Base-by-base conservation (phyloP, 2,888 invertebrate genomes). In the Myopa tessellatipennis region DNA sequence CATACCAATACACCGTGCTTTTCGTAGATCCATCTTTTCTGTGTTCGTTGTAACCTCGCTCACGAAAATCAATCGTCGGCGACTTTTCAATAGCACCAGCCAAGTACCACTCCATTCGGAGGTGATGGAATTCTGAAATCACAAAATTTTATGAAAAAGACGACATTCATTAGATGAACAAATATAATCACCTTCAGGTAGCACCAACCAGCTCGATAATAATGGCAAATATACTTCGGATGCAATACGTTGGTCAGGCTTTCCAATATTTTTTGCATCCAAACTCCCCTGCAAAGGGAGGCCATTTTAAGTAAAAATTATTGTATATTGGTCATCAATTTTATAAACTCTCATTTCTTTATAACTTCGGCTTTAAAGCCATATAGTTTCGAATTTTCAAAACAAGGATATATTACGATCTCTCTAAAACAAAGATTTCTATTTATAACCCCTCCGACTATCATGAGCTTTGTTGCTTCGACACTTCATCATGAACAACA, bases 191-290 rank as follows among this genome's bases (percentile, higher is more conserved):
- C 93, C 92, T 92, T 94, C 80, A 96, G 89, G 86, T 94, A 95
- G 82, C 94, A 94, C 95, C 95, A 96, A 38, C 96, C 96, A 81
- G 93, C 93, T 84, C 95, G 90, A 18, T 93, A 93, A 83, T 92
- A 94, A 85, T 95, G 94, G 2, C 93, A 90, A 0, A 93, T 92
- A 79, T 94, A 92, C 83, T 92, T 93, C 0, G 92, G 88, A 1
- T 94, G 92, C 85, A 94, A 93, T n/a, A 91, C 91, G 45, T 91
- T 90, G 0, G 94, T 94, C 34, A 95, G 88, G 82, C 93, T 92
- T 86, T 95, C 95, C 1, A 94, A 91, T 36, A 96, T 90, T 85
- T 93, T 94, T 86, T 95, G 95, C 88, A 95, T 94, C 96, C 96
- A 96, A 78, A 92, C 87, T 75, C 91, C 87, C 84, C 84, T 91